Base-by-base conservation (phyloP, 2,888 invertebrate genomes). In the Apamea crenata region DNA sequence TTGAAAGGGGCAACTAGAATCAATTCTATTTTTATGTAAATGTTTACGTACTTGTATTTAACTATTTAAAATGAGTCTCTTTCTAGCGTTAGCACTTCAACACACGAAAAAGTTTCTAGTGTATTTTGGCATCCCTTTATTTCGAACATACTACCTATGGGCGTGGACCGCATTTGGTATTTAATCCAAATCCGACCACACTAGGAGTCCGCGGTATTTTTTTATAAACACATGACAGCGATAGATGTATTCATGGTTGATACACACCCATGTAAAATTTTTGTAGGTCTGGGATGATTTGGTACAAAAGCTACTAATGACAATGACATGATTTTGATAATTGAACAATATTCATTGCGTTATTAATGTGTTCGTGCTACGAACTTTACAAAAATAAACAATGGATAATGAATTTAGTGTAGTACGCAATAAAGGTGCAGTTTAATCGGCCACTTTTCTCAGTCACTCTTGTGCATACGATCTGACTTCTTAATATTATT, bases 401-500 rank as follows among this genome's bases (percentile, higher is more conserved):
- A 32, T 70, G 16, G 16, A 25, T 32, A 25, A 16, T 10, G 32
- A 50, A 50, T 10, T 16, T 32, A 36, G 5, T 18, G 3, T 14
- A 7, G 8, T 5, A 32, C 2, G 1, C 25, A n/a, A 12, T 67
- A 44, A 68, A 18, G 7, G 50, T n/a, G 4, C 2, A 50, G 16
- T 25, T 76, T 50, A 16, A 18, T 47, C 36, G 21, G 29, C 18
- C 8, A 40, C 32, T n/a, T 59, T 14, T 69, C 29, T 2, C 14
- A 36, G 21, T 32, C 2, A 1, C 44, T 61, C 87, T 81, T 84
- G 63, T 75, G 53, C 44, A 32, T 61, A 71, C 84, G 47, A 47
- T 73, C 85, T 65, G 69, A 87, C 21, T 70, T 78, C 93, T 92
- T 94, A 94, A 90, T 87, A 91, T 91, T 93, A 94, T 91, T 91